Evolutionary conservation across 2,888 invertebrate species (phyloP), one percentile per base, ranked within the genome.

Genomic region (Andrena hattorfiana): DNA sequence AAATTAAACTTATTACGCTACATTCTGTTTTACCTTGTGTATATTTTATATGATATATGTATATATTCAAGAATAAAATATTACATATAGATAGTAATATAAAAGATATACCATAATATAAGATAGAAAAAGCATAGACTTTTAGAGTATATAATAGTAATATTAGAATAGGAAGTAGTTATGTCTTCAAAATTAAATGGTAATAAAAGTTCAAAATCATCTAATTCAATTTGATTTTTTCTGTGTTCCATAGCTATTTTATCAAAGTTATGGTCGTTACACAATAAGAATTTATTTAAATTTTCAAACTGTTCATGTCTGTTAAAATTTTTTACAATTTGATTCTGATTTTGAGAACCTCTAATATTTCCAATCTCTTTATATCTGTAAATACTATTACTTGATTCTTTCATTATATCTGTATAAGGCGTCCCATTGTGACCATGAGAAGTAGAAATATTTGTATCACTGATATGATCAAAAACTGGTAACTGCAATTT

Each of bases 131-230:
- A 7, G 26, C 48, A 62, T 30, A 66, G 4, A 51, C 23, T 62
- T 1, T 35, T 66, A 7, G n/a, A 42, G 16, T 48, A 28, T 30
- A 3, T 28, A 13, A 32, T 68, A 35, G 8, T n/a, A 69, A 68
- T 35, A 26, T 6, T 54, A 10, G 77, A 82, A 63, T 70, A 32
- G n/a, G 80, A 75, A 32, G n/a, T 10, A 26, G 26, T 26, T 62
- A 23, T 6, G 7, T 87, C 82, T 63, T 89, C 86, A 35, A 85
- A 77, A 68, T 79, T 81, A 70, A 87, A 79, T 2, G 85, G 88
- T 51, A 89, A 81, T 30, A 87, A 51, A 35, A 87, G 74, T 60
- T 90, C 89, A 42, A 84, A 64, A 59, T 85, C 84, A 35, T 89
- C 85, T 16, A 81, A 60, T 51, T 87, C 83, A 7, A 42, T 75